phyloP scores from a whole-genome alignment of 2,113 vertebrate genomes.

The Nymphicus hollandicus region DNA sequence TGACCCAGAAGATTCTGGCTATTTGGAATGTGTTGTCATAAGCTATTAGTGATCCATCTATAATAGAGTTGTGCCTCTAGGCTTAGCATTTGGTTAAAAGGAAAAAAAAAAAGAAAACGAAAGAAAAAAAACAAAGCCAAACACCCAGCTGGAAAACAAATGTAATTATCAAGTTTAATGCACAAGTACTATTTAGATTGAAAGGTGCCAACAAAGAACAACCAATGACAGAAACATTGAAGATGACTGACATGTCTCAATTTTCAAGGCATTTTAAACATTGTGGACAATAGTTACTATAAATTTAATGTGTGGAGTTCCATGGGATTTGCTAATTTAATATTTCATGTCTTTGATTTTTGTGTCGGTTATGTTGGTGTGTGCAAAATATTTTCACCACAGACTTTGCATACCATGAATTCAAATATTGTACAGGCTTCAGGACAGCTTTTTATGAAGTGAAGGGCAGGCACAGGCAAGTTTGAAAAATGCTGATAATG shows the following conservation, averaged over 20 bases:
- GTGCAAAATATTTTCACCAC: background rate
- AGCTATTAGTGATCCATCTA: constrained; percentile 7
- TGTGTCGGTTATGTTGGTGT: background rate
- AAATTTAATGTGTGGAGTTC: background rate
- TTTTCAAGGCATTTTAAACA: background rate
- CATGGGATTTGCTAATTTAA: background rate
- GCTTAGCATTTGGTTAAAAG: background rate
- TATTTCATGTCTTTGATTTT: background rate
- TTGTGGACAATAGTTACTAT: background rate
- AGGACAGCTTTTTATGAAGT: background rate
- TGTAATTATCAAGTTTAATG: background rate
- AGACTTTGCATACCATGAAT: background rate
- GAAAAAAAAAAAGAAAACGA: background rate
- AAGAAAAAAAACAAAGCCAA: background rate
- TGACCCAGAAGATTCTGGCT: constrained; percentile 34
- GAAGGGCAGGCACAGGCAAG: background rate
- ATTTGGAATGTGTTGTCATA: constrained; percentile 38
- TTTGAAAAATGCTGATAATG: background rate
- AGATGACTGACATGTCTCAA: background rate
- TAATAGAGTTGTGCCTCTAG: background rate
- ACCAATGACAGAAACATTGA: background rate
- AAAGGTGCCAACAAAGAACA: background rate
- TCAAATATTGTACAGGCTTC: background rate
- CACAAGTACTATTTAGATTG: background rate
- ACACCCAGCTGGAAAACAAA: background rate